Percentiles rank a stretch among this genome's conserved stretches.
Evolutionary conservation across 2,113 vertebrate genomes (phyloP).

Genomic region (Epinephelus moara): DNA sequence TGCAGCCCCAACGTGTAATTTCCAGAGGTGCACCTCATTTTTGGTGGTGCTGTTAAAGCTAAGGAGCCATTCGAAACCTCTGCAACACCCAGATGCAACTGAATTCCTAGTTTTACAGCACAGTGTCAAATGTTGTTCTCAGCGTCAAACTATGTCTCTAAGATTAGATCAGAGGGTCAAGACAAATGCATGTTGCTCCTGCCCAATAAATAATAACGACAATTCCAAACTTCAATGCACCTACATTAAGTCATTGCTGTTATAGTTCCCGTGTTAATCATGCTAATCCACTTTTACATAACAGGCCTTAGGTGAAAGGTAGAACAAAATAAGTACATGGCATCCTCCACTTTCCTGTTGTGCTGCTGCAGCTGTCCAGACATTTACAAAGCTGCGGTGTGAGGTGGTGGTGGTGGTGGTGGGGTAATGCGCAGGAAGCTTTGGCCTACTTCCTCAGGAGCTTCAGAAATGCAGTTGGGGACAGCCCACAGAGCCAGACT

Average conservation of each 20-base stretch:
- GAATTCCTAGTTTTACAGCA: not conserved
- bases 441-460: constrained; percentile 77
- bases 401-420: not conserved
- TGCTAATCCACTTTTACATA: not conserved
- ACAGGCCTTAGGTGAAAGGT: not conserved
- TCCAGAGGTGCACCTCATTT: not conserved
- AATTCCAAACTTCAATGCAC: not conserved
- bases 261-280: not conserved
- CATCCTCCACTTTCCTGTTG: constrained; percentile 32
- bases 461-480: constrained; percentile 66
- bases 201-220: not conserved
- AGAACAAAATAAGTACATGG: not conserved
- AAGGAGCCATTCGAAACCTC: not conserved
- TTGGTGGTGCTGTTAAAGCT: not conserved
- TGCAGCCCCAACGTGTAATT: not conserved
- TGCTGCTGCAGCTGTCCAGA: constrained; percentile 41
- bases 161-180: constrained; percentile 3
- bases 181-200: not conserved
- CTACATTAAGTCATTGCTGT: not conserved
- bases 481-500: constrained; percentile 63
- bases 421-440: constrained; percentile 59
- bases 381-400: constrained; percentile 28
- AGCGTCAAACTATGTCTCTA: not conserved
- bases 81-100: not conserved
- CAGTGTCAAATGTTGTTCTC: not conserved